Evolutionary conservation across 2,888 invertebrate genomes (phyloP).

Genomic region (Dasypogon diadema): DNA sequence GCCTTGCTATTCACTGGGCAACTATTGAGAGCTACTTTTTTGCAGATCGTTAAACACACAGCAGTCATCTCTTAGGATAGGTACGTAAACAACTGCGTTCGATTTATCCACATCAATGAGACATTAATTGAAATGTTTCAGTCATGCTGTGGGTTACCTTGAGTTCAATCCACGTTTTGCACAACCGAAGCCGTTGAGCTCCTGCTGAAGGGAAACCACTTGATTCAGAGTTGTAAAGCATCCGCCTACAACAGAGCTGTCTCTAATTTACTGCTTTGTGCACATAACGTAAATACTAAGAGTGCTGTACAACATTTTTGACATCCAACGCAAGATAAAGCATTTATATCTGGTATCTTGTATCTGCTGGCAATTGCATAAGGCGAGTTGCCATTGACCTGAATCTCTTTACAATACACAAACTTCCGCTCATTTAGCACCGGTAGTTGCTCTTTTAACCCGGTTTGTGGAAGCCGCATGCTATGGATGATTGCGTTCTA

Average conservation of each 20-base stretch:
- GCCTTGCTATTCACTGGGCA: constrained; percentile 27
- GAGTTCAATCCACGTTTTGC: constrained; percentile 32
- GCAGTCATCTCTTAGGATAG: constrained; percentile 7
- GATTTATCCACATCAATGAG: constrained; percentile 25
- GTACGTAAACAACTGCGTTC: constrained; percentile 10
- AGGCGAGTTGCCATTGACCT: constrained; percentile 47
- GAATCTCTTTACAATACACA: constrained; percentile 38
- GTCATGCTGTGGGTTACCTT: constrained; percentile 31
- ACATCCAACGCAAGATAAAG: constrained; percentile 32
- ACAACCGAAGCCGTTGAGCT: constrained; percentile 17
- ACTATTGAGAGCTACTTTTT: constrained; percentile 9
- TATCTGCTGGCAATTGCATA: constrained; percentile 35
- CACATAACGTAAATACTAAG: constrained; percentile 1
- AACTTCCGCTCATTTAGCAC: constrained; percentile 45
- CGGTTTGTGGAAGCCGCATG: constrained; percentile 9
- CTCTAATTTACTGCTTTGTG: background rate
- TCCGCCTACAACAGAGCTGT: constrained; percentile 23
- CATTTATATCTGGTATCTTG: constrained; percentile 19
- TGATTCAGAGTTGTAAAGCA: constrained; percentile 3
- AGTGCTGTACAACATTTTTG: constrained; percentile 27
- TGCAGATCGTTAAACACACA: constrained; percentile 33
- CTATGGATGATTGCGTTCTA: constrained; percentile 30
- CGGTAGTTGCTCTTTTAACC: constrained; percentile 37
- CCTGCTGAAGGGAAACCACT: constrained; percentile 46
- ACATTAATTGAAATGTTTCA: constrained; percentile 37